These are phyloP conservation scores for Tethea ocularis DNA, from an alignment of 2,888 invertebrate species.

Conservation along the genomic window DNA sequence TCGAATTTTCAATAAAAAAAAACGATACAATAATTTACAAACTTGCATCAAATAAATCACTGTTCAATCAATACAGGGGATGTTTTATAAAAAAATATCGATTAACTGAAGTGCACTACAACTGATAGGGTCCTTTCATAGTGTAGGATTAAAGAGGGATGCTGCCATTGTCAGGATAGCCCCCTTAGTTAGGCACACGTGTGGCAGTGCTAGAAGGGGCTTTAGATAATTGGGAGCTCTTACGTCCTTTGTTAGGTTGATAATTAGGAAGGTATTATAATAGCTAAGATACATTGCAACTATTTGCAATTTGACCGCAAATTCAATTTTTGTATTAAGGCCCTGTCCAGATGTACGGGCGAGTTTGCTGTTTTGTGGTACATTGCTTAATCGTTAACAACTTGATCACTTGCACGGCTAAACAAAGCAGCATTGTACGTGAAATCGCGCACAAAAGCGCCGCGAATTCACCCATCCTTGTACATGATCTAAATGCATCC, in stretches of 20 bases:
- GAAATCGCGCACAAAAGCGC: too few species aligned
- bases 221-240: neutral
- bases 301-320: too few species aligned
- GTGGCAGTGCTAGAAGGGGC: neutral
- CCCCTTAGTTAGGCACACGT: neutral
- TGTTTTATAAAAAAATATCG: constrained; percentile 1
- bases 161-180: neutral
- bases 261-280: constrained; percentile 2
- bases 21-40: neutral
- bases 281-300: too few species aligned
- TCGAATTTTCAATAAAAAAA: neutral
- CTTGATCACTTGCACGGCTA: too few species aligned
- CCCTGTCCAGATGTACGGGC: too few species aligned
- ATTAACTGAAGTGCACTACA: constrained; percentile 13
- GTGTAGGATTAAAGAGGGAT: neutral
- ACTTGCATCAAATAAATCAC: neutral
- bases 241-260: constrained; percentile 17
- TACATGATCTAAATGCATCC: too few species aligned
- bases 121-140: neutral
- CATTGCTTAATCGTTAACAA: too few species aligned
- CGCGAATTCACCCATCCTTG: too few species aligned
- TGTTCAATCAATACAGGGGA: constrained; percentile 2
- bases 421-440: too few species aligned
- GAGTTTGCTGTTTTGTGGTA: too few species aligned
- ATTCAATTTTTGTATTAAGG: too few species aligned